Percentiles rank a stretch among this genome's conserved stretches.
phyloP scores from a whole-genome alignment of 1,140 invertebrate genomes.

The Drosophila rhopaloa region DNA sequence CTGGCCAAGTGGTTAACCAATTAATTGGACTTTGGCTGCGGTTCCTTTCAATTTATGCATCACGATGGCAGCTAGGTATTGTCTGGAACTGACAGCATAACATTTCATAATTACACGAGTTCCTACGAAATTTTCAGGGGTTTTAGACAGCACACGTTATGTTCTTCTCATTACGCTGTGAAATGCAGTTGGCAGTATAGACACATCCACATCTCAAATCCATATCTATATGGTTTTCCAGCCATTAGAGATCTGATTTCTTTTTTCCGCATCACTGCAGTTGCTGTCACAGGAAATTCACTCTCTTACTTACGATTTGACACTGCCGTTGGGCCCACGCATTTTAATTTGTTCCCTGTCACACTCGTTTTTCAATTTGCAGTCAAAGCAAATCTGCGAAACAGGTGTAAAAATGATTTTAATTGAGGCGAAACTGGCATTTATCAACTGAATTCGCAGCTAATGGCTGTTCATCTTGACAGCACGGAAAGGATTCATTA shows the following conservation, averaged over 20 bases:
- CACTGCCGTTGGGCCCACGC: background rate
- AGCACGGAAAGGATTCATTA: constrained; percentile 2
- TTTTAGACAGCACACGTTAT: too few species aligned
- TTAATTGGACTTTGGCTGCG: background rate
- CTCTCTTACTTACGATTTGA: constrained; percentile 3
- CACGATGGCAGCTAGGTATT: background rate
- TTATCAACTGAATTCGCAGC: background rate
- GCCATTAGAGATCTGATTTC: constrained; percentile 2
- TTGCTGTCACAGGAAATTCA: constrained; percentile 16
- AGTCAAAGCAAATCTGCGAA: background rate
- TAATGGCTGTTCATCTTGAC: constrained; percentile 1
- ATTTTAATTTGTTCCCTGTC: background rate
- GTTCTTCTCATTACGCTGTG: too few species aligned
- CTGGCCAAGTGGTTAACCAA: background rate
- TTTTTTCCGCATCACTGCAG: constrained; percentile 37
- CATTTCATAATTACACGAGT: background rate
- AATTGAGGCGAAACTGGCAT: constrained; percentile 7
- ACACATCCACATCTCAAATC: too few species aligned
- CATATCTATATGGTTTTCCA: background rate
- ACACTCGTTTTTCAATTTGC: constrained; percentile 6
- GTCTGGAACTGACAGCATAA: background rate
- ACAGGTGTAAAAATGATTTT: constrained; percentile 25
- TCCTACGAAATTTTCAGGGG: background rate
- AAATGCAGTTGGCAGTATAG: too few species aligned
- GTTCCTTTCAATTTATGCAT: background rate